A percentile compares a stretch with the other conserved stretches of the same genome.
These are phyloP conservation scores for Scytalopus superciliaris DNA, from an alignment of 2,113 vertebrate genomes.

Conservation along the genomic window DNA sequence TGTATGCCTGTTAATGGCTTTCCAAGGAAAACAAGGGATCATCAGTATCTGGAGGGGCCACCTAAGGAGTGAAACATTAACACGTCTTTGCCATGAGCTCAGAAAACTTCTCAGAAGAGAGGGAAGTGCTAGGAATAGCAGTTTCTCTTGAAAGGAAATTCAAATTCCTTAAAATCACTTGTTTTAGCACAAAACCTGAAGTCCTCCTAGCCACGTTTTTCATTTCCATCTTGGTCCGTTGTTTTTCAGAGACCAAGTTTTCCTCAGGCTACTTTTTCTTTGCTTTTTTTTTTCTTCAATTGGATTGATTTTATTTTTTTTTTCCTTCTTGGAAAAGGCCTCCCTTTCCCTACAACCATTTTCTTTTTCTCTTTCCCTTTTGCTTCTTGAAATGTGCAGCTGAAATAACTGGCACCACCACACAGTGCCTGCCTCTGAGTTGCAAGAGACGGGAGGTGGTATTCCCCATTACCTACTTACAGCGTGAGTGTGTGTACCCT, in stretches of 20 bases:
- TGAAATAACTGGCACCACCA: background rate
- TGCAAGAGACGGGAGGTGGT: background rate
- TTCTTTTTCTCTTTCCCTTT: background rate
- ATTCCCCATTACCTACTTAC: background rate
- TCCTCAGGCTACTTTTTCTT: background rate
- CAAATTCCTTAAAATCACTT: background rate
- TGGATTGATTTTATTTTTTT: background rate
- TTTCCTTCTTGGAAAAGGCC: background rate
- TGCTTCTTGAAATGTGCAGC: background rate
- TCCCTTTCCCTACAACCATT: background rate
- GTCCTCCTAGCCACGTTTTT: background rate
- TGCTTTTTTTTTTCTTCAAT: background rate
- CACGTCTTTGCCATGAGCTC: background rate
- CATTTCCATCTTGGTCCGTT: background rate
- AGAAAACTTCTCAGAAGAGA: background rate
- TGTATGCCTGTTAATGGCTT: background rate
- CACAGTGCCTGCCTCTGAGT: background rate
- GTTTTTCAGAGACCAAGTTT: background rate
- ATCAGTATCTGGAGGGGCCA: background rate
- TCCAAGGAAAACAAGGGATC: background rate
- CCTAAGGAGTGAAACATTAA: background rate
- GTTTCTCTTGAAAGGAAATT: conserved; percentile 1
- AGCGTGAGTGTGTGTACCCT: background rate
- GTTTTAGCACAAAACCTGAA: background rate
- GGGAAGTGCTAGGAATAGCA: background rate